A percentile compares a stretch with the other conserved stretches of the same genome.
phyloP scores from a whole-genome alignment of 2,113 vertebrate species.

The Madoqua kirkii region DNA sequence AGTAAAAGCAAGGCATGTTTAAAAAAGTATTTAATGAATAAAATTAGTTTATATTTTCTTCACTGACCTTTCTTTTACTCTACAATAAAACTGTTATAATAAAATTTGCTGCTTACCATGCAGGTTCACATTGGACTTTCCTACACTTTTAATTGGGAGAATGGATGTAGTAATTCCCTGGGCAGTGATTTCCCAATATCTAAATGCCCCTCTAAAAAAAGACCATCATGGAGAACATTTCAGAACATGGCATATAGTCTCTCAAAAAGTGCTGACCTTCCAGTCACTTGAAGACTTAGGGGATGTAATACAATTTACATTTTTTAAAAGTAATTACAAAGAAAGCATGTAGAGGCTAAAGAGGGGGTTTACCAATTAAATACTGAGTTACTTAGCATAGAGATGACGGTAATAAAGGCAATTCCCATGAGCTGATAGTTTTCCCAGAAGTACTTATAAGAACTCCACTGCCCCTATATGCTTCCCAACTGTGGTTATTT shows the following conservation, averaged over 20 bases:
- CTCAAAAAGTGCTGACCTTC: neutral
- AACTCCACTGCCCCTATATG: neutral
- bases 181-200: neutral
- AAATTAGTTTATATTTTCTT: neutral
- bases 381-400: neutral
- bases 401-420: neutral
- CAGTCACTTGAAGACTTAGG: neutral
- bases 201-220: neutral
- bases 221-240: neutral
- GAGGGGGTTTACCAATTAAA: neutral
- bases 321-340: neutral
- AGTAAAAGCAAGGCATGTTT: neutral
- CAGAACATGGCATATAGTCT: neutral
- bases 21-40: neutral
- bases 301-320: neutral
- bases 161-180: neutral
- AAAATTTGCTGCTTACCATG: neutral
- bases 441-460: neutral
- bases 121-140: fast-evolving
- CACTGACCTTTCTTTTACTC: neutral
- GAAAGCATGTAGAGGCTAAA: neutral
- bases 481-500: neutral
- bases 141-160: neutral
- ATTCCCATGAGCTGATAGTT: neutral
- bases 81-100: neutral